Percentiles rank a stretch among this genome's conserved stretches.
Evolutionary conservation across 2,888 invertebrate genomes (phyloP).

Genomic region (Tipula lateralis): DNA sequence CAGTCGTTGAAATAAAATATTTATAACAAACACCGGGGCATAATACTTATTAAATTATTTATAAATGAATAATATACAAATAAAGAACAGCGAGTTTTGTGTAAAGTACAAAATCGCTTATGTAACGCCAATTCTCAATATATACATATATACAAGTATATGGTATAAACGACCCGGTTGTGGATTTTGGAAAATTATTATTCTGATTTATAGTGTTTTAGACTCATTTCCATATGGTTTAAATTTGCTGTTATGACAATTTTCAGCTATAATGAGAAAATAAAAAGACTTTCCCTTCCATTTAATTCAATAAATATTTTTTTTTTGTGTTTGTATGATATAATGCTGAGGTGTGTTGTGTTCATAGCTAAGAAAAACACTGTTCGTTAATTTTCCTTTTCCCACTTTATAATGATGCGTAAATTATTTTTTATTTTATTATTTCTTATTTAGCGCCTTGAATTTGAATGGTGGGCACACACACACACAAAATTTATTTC

Average conservation of each 20-base stretch:
- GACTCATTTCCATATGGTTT: constrained; percentile 24
- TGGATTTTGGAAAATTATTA: not conserved
- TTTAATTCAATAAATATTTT: not conserved
- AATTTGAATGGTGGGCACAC: not conserved
- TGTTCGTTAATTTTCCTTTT: not conserved
- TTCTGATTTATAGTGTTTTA: not conserved
- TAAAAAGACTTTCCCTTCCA: not conserved
- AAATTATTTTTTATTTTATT: not conserved
- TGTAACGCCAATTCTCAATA: not conserved
- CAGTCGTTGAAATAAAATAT: not conserved
- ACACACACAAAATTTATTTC: not conserved
- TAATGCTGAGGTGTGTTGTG: not conserved
- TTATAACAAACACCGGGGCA: not conserved
- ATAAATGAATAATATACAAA: not conserved
- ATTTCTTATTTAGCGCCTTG: not conserved
- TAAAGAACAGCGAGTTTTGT: not conserved
- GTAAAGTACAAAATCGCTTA: not conserved
- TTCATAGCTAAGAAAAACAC: not conserved
- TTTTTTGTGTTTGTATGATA: not conserved
- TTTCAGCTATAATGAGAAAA: not conserved
- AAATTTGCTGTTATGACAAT: not conserved
- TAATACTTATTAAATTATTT: not conserved
- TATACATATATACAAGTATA: too few relatives aligned
- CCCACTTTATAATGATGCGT: not conserved
- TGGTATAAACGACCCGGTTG: not conserved